These are phyloP conservation scores for Scrobipalpa costella DNA, from an alignment of 2,888 invertebrate species.

Conservation along the genomic window DNA sequence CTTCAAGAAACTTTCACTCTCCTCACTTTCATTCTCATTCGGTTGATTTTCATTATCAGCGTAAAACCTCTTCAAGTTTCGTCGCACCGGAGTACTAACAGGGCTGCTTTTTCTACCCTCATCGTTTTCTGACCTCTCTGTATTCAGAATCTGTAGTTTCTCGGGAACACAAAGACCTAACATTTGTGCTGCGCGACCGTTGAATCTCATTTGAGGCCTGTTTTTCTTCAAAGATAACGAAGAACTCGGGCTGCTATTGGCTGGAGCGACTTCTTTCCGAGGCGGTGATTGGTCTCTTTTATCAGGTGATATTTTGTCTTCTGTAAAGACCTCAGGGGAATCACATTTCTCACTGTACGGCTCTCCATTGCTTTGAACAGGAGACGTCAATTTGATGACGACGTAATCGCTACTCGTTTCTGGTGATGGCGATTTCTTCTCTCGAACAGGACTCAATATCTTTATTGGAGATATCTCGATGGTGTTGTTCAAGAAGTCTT, in stretches of 20 bases:
- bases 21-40: conserved; percentile 48
- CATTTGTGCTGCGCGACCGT: conserved; percentile 74
- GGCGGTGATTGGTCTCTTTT: conserved; percentile 69
- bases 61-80: conserved; percentile 65
- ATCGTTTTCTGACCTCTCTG: conserved; percentile 52
- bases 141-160: conserved; percentile 48
- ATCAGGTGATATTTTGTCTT: conserved; percentile 69
- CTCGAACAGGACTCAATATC: conserved; percentile 61
- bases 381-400: conserved; percentile 63
- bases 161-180: conserved; percentile 67
- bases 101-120: conserved; percentile 53
- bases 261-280: conserved; percentile 48
- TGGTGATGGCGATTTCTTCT: conserved; percentile 57
- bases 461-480: conserved; percentile 83
- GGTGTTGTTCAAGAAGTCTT: conserved; percentile 81
- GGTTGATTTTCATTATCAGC: conserved; percentile 44
- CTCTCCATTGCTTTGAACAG: conserved; percentile 67
- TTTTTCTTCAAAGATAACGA: conserved; percentile 69
- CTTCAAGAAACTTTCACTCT: conserved; percentile 73
- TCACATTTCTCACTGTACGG: conserved; percentile 56
- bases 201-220: conserved; percentile 60
- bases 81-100: conserved; percentile 53
- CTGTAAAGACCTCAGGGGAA: conserved; percentile 75
- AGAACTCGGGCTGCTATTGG: conserved; percentile 61
- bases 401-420: conserved; percentile 66